phyloP scores from a whole-genome alignment of 2,888 invertebrate species.

The Hydropsyche betteni region DNA sequence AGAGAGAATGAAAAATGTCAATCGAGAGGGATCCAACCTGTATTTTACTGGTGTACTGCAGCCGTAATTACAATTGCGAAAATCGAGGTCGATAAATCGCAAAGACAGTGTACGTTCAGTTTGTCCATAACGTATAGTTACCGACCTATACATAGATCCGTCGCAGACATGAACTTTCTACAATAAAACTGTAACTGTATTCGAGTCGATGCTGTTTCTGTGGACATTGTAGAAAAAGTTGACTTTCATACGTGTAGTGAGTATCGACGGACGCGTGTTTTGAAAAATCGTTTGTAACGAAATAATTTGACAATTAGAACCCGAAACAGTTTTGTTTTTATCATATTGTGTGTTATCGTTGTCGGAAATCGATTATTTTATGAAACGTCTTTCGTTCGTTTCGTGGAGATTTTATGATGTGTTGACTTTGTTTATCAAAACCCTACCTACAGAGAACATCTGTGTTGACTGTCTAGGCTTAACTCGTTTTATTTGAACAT shows the following conservation, averaged over 20 bases:
- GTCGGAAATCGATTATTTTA: too few species aligned
- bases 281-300: background rate
- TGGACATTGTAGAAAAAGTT: slow-evolving; percentile 18
- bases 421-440: too few species aligned
- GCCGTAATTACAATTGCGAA: slow-evolving; percentile 17
- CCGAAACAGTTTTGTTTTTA: too few species aligned
- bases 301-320: too few species aligned
- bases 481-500: too few species aligned
- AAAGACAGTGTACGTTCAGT: background rate
- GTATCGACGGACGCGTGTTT: background rate
- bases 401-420: too few species aligned
- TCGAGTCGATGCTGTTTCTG: background rate
- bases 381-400: too few species aligned
- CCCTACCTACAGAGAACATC: too few species aligned
- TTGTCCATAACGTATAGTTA: background rate
- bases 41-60: background rate
- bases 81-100: slow-evolving; percentile 32
- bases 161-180: slow-evolving; percentile 34
- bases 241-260: background rate
- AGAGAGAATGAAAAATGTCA: too few species aligned
- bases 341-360: too few species aligned
- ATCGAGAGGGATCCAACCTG: background rate
- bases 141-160: background rate
- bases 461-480: too few species aligned
- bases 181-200: background rate